Evolutionary conservation across 2,797 vertebrate species (phyloP), one percentile per base, ranked within the genome.

Genomic region (Catharus ustulatus): DNA sequence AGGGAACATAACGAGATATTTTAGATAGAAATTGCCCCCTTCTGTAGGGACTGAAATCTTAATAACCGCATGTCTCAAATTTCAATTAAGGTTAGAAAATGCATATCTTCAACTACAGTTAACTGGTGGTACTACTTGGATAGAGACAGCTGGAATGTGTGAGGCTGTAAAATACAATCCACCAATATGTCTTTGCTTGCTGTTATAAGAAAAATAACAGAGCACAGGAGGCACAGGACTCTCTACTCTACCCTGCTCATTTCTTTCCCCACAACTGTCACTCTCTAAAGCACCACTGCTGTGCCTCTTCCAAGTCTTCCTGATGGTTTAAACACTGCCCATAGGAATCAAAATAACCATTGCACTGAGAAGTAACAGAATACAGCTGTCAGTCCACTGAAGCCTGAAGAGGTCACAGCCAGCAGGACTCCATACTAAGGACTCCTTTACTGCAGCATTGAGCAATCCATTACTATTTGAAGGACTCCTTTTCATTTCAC

Each of bases 181-280:
- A 78, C 17, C 23, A 21, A 7, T 64, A 42, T 6, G n/a, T 84
- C 20, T 88, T 64, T 46, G 22, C 38, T 62, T 34, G 36, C 21
- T 36, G 12, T 48, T 54, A 49, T 8, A n/a, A 64, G 20, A 38
- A 84, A 94, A 93, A 63, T 8, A 32, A 32, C 73, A 43, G 19
- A 49, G 23, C 58, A 57, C 42, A 1, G 22, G 52, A 62, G 45
- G 23, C 58, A 49, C 42, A 1, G 22, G 57, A 62, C 20, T 51
- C 69, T 0, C 0, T 10, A 27, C 0, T 0, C 18, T 23, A 4
- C 23, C 42, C 73, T 82, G 79, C 38, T 42, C 0, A 0, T 22
- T 71, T 36, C 15, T 5, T 16, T 16, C 36, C 34, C 13, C 12
- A 62, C 13, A 32, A 13, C 8, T 46, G 29, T 26, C 0, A 0